Conservation (phyloP, 1,140 invertebrate genomes). For the Drosophila mayri region DNA sequence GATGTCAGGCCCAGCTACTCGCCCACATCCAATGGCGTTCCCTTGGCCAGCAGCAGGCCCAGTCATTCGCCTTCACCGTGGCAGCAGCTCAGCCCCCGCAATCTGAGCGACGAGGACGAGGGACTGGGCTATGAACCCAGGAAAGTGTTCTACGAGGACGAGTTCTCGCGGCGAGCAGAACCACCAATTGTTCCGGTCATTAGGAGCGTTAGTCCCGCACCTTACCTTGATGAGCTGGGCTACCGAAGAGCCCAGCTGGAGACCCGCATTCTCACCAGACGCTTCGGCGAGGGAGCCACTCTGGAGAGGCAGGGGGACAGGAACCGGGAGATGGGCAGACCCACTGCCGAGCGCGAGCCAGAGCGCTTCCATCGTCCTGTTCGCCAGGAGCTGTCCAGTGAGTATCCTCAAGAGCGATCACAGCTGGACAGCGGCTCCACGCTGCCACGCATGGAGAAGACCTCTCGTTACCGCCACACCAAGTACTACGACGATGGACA, state of each 20-base stretch:
- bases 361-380: slow-evolving; percentile 60
- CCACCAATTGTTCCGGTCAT: slow-evolving; percentile 82
- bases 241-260: slow-evolving; percentile 91
- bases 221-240: slow-evolving; percentile 87
- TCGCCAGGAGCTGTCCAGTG: slow-evolving; percentile 45
- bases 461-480: slow-evolving; percentile 76
- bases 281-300: slow-evolving; percentile 71
- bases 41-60: slow-evolving; percentile 41
- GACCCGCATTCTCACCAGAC: slow-evolving; percentile 86
- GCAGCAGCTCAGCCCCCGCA: slow-evolving; percentile 81
- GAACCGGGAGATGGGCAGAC: slow-evolving; percentile 23
- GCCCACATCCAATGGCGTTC: slow-evolving; percentile 42
- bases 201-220: slow-evolving; percentile 85
- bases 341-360: slow-evolving; percentile 47
- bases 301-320: slow-evolving; percentile 33
- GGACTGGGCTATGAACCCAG: slow-evolving; percentile 89
- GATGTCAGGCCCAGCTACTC: slow-evolving; percentile 59
- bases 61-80: slow-evolving; percentile 75
- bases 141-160: slow-evolving; percentile 80
- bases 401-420: slow-evolving; percentile 52
- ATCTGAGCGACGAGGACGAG: slow-evolving; percentile 89
- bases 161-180: slow-evolving; percentile 72
- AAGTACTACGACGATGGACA: slow-evolving; percentile 84
- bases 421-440: slow-evolving; percentile 52
- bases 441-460: slow-evolving; percentile 70